A percentile compares a stretch with the other conserved stretches of the same genome.
phyloP scores from a whole-genome alignment of 2,113 vertebrate genomes.

The Dendrocopos noguchii region DNA sequence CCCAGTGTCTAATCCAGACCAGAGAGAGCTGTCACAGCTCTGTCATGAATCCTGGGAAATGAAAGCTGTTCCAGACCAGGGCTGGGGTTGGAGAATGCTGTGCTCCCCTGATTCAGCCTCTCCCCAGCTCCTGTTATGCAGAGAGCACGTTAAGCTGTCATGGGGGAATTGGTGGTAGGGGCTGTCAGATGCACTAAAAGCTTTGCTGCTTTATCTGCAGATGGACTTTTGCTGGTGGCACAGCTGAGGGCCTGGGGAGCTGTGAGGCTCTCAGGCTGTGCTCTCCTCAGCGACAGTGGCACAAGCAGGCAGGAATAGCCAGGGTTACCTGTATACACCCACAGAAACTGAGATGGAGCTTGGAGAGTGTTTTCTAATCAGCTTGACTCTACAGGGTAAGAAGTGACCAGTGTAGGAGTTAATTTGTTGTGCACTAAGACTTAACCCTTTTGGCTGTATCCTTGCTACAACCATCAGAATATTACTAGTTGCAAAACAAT shows the following conservation, averaged over 20 bases:
- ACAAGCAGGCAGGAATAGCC: not conserved
- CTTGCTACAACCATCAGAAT: not conserved
- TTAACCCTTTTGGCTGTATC: not conserved
- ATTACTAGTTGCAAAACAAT: not conserved
- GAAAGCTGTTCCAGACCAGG: not conserved
- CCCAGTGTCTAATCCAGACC: rapidly evolving
- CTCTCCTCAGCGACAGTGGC: not conserved
- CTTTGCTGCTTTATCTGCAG: not conserved
- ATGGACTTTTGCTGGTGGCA: rapidly evolving
- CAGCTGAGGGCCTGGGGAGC: not conserved
- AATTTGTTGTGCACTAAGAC: not conserved
- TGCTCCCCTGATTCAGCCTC: not conserved
- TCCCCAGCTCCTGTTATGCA: not conserved
- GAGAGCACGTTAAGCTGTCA: not conserved
- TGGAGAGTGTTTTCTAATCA: not conserved
- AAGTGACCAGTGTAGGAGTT: rapidly evolving
- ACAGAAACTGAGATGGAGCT: not conserved
- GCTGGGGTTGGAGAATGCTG: rapidly evolving
- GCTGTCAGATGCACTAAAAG: not conserved
- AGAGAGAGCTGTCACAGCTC: not conserved
- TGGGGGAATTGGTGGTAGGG: not conserved
- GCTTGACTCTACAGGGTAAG: rapidly evolving
- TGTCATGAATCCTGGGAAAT: too few species aligned
- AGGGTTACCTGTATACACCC: not conserved
- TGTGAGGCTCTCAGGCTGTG: not conserved